Conservation (phyloP, 2,113 vertebrate species). For the Oceanites oceanicus region DNA sequence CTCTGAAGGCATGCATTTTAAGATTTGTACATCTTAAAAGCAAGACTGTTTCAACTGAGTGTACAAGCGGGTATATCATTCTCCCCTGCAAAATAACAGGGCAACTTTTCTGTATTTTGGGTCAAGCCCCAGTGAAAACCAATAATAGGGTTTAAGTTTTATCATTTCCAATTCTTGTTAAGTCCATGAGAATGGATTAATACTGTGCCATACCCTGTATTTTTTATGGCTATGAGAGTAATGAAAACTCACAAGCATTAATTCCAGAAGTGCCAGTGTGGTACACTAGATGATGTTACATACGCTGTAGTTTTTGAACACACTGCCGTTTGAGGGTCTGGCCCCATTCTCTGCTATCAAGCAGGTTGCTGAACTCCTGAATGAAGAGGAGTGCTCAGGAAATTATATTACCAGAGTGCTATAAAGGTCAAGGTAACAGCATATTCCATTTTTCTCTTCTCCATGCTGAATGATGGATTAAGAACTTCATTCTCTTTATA, state of each 20-base stretch:
- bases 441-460: not conserved
- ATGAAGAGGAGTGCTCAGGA: not conserved
- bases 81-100: not conserved
- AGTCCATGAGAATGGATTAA: not conserved
- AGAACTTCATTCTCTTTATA: not conserved
- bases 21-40: not conserved
- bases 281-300: not conserved
- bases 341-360: not conserved
- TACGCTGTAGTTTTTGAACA: not conserved
- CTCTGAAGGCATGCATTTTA: not conserved
- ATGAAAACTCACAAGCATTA: not conserved
- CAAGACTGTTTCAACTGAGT: not conserved
- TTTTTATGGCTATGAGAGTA: not conserved
- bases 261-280: not conserved
- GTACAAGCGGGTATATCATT: not conserved
- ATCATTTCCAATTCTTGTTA: not conserved
- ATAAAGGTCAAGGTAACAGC: conserved; percentile 7
- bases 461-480: not conserved
- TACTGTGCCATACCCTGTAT: not conserved
- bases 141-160: not conserved
- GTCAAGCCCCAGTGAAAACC: not conserved
- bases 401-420: not conserved
- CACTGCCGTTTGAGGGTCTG: not conserved
- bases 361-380: not conserved
- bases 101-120: not conserved